These are phyloP conservation scores for Choristoneura fumiferana DNA, from an alignment of 1,140 invertebrate species.

Conservation along the genomic window DNA sequence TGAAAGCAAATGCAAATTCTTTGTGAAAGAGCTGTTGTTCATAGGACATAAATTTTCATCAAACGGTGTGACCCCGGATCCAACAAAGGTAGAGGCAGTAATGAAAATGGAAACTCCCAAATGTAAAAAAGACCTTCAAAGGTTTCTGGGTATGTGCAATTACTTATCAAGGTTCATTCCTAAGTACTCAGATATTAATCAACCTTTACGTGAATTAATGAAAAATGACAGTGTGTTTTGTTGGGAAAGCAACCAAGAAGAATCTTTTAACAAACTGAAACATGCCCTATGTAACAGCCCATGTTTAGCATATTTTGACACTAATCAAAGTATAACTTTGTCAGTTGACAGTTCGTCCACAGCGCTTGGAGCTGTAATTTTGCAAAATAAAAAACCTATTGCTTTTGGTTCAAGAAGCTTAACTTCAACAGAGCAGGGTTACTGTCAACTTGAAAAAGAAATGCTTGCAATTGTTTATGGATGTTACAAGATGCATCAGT, in stretches of 20 bases:
- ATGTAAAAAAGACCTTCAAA: slow-evolving; percentile 25
- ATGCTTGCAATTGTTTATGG: too few species aligned
- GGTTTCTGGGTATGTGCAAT: slow-evolving; percentile 27
- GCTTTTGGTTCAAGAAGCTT: slow-evolving; percentile 30
- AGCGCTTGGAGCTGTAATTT: slow-evolving; percentile 29
- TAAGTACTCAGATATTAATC: background rate
- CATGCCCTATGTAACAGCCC: background rate
- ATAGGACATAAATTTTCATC: background rate
- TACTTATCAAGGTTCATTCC: slow-evolving; percentile 29
- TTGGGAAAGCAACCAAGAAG: background rate
- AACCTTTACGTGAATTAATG: background rate
- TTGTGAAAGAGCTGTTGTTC: background rate
- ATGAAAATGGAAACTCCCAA: slow-evolving; percentile 29
- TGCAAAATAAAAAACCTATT: slow-evolving; percentile 28
- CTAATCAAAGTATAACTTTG: slow-evolving; percentile 21
- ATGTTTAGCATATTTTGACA: slow-evolving; percentile 27
- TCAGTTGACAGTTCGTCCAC: slow-evolving; percentile 21
- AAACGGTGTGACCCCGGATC: background rate
- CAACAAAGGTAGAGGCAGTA: slow-evolving; percentile 43
- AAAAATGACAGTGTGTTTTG: background rate
- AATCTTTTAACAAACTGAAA: background rate
- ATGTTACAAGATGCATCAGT: too few species aligned
- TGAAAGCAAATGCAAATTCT: background rate
- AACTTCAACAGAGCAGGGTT: slow-evolving; percentile 23
- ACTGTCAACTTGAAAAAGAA: background rate